Conservation (phyloP, 2,797 vertebrate species). For the Cyprinodon diabolis region DNA sequence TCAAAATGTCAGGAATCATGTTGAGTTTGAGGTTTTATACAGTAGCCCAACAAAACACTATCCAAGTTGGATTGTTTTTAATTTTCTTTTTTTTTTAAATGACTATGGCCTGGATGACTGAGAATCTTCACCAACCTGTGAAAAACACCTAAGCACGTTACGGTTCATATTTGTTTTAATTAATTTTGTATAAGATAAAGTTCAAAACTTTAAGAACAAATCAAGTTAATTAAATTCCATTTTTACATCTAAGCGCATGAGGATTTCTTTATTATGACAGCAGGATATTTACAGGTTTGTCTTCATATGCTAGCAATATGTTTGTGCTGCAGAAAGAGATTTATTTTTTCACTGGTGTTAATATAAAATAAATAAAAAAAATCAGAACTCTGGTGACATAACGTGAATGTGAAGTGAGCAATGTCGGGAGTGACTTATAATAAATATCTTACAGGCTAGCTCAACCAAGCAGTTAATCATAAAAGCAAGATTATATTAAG, state of each 20-base stretch:
- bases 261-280: constrained; percentile 1
- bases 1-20: no score
- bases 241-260: constrained; percentile 2
- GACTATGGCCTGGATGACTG: no score
- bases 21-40: no score
- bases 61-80: no score
- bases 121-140: no score
- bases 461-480: constrained; percentile 44
- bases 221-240: constrained; percentile 13
- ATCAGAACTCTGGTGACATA: constrained; percentile 26
- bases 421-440: constrained; percentile 38
- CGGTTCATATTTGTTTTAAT: no score
- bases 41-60: no score
- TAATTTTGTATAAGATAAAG: no score
- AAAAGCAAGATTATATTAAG: constrained; percentile 28
- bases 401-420: constrained; percentile 42
- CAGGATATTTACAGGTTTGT: constrained; percentile 8
- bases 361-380: constrained; percentile 27
- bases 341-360: constrained; percentile 23
- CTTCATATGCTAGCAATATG: constrained; percentile 6
- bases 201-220: background rate
- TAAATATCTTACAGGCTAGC: constrained; percentile 49
- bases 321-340: constrained; percentile 17
- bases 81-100: no score
- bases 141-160: no score